phyloP scores from a whole-genome alignment of 2,888 invertebrate species.

The Lasioglossum calceatum region DNA sequence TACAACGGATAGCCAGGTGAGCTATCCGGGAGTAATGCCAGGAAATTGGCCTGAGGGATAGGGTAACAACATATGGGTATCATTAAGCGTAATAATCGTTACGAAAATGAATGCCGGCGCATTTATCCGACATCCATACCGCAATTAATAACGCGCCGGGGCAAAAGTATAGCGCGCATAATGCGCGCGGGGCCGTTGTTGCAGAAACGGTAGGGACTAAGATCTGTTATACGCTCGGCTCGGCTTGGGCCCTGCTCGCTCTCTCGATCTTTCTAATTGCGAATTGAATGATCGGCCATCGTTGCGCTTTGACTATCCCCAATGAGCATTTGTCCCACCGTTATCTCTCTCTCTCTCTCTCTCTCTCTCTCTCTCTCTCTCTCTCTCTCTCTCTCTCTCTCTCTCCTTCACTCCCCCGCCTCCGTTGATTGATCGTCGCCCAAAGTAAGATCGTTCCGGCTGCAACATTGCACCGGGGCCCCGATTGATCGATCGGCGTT shows the following conservation, averaged over 20 bases:
- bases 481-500: conserved; percentile 56
- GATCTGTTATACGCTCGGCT: conserved; percentile 16
- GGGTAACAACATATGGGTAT: conserved; percentile 31
- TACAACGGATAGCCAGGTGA: neutral
- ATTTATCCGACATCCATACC: conserved; percentile 31
- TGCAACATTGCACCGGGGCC: conserved; percentile 29
- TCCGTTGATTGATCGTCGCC: conserved; percentile 51
- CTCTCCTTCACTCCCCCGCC: neutral
- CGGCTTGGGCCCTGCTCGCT: neutral
- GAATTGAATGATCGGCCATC: conserved; percentile 32
- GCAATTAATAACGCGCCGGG: conserved; percentile 39
- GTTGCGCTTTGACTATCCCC: conserved; percentile 49
- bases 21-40: neutral
- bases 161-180: conserved; percentile 31
- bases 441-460: conserved; percentile 51
- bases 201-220: conserved; percentile 25
- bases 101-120: conserved; percentile 32
- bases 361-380: conserved; percentile 33
- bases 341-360: conserved; percentile 26
- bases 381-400: conserved; percentile 15
- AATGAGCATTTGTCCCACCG: conserved; percentile 47
- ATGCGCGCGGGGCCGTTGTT: neutral
- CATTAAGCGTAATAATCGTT: conserved; percentile 54
- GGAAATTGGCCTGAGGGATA: conserved; percentile 26
- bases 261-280: conserved; percentile 8